Conservation (phyloP, 1,140 invertebrate genomes). For the Bombus superbus region DNA sequence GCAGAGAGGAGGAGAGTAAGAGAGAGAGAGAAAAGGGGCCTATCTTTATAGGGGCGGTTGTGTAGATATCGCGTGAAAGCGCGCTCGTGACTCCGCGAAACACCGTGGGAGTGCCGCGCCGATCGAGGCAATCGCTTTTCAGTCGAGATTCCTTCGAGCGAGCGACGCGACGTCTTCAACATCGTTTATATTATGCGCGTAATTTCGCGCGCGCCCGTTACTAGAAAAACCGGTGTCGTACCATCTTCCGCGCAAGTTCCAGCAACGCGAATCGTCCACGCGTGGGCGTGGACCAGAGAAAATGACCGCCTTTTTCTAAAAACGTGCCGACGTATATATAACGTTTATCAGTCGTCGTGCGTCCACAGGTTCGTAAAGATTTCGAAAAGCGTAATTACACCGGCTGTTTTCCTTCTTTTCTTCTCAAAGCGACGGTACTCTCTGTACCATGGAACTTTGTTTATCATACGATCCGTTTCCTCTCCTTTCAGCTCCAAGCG, state of each 20-base stretch:
- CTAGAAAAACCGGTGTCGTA: not conserved
- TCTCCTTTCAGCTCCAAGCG: not conserved
- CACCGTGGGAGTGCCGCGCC: slow-evolving; percentile 54
- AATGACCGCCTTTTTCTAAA: not conserved
- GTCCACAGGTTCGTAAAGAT: too few species aligned
- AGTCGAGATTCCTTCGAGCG: slow-evolving; percentile 27
- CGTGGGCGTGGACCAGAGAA: not conserved
- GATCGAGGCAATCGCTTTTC: slow-evolving; percentile 1
- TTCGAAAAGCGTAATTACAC: too few species aligned
- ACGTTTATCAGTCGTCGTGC: too few species aligned
- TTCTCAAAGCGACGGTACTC: too few species aligned
- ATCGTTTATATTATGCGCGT: slow-evolving; percentile 31
- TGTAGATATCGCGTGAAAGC: slow-evolving; percentile 70
- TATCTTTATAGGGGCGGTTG: slow-evolving; percentile 68
- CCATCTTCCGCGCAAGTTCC: not conserved
- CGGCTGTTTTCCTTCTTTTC: too few species aligned
- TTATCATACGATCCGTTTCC: not conserved
- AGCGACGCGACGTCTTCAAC: not conserved
- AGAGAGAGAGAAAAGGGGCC: slow-evolving; percentile 41
- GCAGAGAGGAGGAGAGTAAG: not conserved
- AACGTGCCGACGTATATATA: not conserved
- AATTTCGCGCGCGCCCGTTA: not conserved
- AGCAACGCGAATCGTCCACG: too few species aligned
- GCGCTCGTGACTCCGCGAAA: slow-evolving; percentile 64
- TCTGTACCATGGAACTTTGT: not conserved